Conservation (phyloP, 2,113 vertebrate species). For the Telmatochromis brachygnathus region DNA sequence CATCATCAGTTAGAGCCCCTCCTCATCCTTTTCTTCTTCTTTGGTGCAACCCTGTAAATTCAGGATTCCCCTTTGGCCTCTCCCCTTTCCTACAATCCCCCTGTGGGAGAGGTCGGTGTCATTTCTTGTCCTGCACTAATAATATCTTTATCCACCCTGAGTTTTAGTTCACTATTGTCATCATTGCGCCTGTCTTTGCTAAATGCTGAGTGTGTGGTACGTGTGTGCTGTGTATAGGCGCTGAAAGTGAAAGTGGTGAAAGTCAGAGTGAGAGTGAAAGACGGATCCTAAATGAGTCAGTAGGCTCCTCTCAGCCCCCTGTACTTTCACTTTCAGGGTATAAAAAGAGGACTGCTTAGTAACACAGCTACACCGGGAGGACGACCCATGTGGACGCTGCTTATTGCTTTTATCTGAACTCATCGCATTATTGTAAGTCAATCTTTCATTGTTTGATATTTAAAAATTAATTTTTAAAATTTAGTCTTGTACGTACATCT, state of each 20-base stretch:
- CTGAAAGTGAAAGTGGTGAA: background rate
- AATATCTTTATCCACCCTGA: background rate
- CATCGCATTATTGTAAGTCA: fast-evolving
- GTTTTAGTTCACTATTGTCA: background rate
- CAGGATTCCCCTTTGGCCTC: fast-evolving
- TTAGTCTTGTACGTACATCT: background rate
- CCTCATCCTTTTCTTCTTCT: background rate
- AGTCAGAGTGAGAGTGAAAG: too few species aligned
- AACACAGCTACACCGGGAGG: background rate
- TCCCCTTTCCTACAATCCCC: background rate
- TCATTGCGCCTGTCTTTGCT: background rate
- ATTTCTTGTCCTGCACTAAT: background rate
- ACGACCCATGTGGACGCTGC: background rate
- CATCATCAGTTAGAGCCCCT: background rate
- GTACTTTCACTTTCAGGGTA: background rate
- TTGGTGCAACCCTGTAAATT: background rate
- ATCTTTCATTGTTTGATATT: background rate
- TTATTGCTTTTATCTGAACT: background rate
- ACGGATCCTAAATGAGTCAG: background rate
- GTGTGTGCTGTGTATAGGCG: background rate
- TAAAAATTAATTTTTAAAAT: fast-evolving
- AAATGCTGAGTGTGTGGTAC: background rate
- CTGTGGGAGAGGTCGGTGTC: background rate
- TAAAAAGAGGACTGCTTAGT: background rate
- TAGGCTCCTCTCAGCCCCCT: background rate